Base-by-base conservation (phyloP, 2,888 invertebrate genomes). In the Fragum whitleyi region DNA sequence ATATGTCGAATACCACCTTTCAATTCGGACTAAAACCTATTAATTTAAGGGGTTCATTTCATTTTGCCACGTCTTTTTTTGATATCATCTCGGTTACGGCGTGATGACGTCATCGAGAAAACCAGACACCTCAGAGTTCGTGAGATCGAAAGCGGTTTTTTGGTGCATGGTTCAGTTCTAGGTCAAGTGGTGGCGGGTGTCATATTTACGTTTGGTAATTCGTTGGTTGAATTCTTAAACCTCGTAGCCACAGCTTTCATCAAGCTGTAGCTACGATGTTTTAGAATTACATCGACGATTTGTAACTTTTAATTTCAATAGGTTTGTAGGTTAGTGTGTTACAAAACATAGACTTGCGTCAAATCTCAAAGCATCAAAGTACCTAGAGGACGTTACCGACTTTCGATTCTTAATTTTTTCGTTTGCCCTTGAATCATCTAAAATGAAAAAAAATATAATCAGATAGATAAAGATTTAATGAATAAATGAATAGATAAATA, bases 271-370 rank as follows among this genome's bases (percentile, higher is more conserved):
- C n/a, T n/a, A n/a, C n/a, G n/a, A n/a, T n/a, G n/a, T n/a, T n/a
- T n/a, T n/a, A n/a, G n/a, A n/a, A n/a, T n/a, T n/a, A n/a, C n/a
- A n/a, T n/a, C n/a, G n/a, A n/a, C n/a, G n/a, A n/a, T n/a, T n/a
- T 47, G 47, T 47, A 6, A 61, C n/a, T 61, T n/a, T 61, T 28
- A 28, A 32, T 14, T 32, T 57, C 32, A 32, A 14, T 61, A 7
- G 29, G 32, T 61, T 32, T 61, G 29, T 61, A 61, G 61, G 61
- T 61, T 32, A 29, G 61, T 61, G 19, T 28, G 61, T 61, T 61
- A 61, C 61, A 39, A 39, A 39, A 39, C 39, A 14, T 39, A 39
- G 39, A 9, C 14, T 39, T 39, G 47, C 14, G 5, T 14, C 7
- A 47, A 47, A 47, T 47, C 9, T 36, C 14, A 47, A 19, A 47